These are phyloP conservation scores for Aphrophora alni DNA, from an alignment of 2,888 invertebrate species.

Conservation along the genomic window DNA sequence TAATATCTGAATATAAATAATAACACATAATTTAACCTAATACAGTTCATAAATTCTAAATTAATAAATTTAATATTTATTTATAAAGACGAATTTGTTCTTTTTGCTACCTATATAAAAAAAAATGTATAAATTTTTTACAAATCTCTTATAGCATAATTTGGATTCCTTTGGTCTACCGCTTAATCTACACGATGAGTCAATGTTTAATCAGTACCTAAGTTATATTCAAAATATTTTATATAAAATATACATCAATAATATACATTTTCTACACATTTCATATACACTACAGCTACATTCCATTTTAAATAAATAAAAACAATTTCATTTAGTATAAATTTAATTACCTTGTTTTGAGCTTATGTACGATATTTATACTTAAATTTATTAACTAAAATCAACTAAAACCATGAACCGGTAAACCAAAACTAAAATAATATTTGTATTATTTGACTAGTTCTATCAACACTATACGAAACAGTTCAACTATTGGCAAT, in stretches of 20 bases:
- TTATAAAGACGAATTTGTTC: not conserved
- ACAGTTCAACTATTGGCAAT: not conserved
- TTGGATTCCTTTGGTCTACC: not conserved
- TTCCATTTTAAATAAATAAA: not conserved
- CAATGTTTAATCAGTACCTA: not conserved
- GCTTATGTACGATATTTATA: not conserved
- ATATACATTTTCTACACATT: not conserved
- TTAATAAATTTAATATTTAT: not conserved
- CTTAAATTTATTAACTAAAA: not conserved
- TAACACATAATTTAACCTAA: too few species aligned
- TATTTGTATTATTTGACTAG: too few species aligned
- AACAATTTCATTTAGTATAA: not conserved
- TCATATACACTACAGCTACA: not conserved
- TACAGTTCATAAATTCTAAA: too few species aligned
- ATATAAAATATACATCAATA: conserved; percentile 1
- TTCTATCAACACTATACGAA: not conserved
- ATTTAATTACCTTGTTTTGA: not conserved
- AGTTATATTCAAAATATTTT: conserved; percentile 5
- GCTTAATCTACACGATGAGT: not conserved
- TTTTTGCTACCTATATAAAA: not conserved
- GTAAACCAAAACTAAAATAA: not conserved
- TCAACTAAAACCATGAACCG: not conserved
- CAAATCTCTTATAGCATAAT: not conserved
- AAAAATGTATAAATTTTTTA: not conserved
- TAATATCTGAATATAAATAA: too few species aligned